Evolutionary conservation across 2,113 vertebrate genomes (phyloP).

Genomic region (Poeciliopsis retropinna): DNA sequence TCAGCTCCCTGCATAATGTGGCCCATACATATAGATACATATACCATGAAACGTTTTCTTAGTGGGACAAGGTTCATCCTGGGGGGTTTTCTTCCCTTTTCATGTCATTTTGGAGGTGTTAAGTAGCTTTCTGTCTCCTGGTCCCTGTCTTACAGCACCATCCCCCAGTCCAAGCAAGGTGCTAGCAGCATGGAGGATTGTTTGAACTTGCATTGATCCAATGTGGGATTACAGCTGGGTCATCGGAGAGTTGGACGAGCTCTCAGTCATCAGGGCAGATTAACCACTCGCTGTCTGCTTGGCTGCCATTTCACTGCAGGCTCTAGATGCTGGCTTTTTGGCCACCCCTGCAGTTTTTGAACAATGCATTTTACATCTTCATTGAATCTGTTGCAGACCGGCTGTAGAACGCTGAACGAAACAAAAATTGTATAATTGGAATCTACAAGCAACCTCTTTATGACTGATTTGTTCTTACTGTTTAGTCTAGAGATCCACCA

Average conservation of each 20-base stretch:
- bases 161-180: conserved; percentile 66
- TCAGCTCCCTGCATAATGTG: conserved; percentile 9
- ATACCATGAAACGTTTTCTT: conserved; percentile 38
- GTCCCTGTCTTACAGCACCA: conserved; percentile 63
- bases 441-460: conserved; percentile 12
- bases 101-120: conserved; percentile 79
- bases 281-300: conserved; percentile 70
- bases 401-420: conserved; percentile 24
- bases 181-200: conserved; percentile 73
- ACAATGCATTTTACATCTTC: conserved; percentile 30
- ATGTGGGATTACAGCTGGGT: conserved; percentile 78
- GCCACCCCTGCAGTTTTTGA: conserved; percentile 43
- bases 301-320: conserved; percentile 62
- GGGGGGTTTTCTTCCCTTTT: conserved; percentile 69
- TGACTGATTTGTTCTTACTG: conserved; percentile 14
- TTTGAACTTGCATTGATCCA: conserved; percentile 80
- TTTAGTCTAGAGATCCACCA: neutral
- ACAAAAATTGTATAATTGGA: conserved; percentile 12
- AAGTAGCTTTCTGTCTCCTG: conserved; percentile 76
- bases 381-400: conserved; percentile 23
- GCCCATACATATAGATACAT: neutral
- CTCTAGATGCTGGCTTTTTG: conserved; percentile 49
- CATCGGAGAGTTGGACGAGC: conserved; percentile 75
- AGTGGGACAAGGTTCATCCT: conserved; percentile 52
- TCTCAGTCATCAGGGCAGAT: conserved; percentile 74